These are phyloP conservation scores for Xanthostigma xanthostigma DNA, from an alignment of 2,888 invertebrate species.

Conservation along the genomic window DNA sequence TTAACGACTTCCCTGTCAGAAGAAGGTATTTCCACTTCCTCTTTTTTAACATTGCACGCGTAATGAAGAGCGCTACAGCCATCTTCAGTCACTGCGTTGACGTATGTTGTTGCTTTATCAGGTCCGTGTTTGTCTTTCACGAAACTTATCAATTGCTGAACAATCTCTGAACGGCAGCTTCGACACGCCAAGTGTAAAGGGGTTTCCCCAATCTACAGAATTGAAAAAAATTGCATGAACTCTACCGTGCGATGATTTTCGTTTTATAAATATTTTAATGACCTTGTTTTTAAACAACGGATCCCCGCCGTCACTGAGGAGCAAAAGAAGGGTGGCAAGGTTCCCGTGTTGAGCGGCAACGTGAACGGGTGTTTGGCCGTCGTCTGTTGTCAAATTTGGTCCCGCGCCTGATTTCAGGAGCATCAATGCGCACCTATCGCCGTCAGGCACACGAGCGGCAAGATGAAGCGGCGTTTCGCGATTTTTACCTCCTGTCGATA, in stretches of 20 bases:
- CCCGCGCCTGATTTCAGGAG: slow-evolving; percentile 94
- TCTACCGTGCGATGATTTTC: no score
- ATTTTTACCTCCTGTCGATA: slow-evolving; percentile 52
- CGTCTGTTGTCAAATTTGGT: slow-evolving; percentile 87
- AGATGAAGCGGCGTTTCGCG: slow-evolving; percentile 95
- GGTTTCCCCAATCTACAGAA: slow-evolving; percentile 74
- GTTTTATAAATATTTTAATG: slow-evolving; percentile 12
- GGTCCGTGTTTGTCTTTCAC: slow-evolving; percentile 61
- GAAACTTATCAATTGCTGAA: slow-evolving; percentile 70
- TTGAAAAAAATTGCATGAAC: no score
- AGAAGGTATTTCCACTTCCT: slow-evolving; percentile 56
- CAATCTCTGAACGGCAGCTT: slow-evolving; percentile 72
- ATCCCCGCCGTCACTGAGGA: slow-evolving; percentile 90
- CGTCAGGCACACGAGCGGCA: slow-evolving; percentile 84
- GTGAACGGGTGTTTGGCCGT: slow-evolving; percentile 94
- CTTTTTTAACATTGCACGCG: slow-evolving; percentile 77
- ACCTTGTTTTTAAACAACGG: slow-evolving; percentile 85
- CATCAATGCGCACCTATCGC: slow-evolving; percentile 91
- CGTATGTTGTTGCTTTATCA: slow-evolving; percentile 66
- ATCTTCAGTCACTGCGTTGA: slow-evolving; percentile 78
- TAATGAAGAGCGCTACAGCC: slow-evolving; percentile 88
- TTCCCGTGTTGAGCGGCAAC: slow-evolving; percentile 91
- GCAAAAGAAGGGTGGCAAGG: slow-evolving; percentile 64
- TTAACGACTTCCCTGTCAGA: slow-evolving; percentile 79
- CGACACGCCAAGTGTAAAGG: slow-evolving; percentile 89